Base-by-base conservation (phyloP, 2,113 vertebrate genomes). In the Copsychus sechellarum region DNA sequence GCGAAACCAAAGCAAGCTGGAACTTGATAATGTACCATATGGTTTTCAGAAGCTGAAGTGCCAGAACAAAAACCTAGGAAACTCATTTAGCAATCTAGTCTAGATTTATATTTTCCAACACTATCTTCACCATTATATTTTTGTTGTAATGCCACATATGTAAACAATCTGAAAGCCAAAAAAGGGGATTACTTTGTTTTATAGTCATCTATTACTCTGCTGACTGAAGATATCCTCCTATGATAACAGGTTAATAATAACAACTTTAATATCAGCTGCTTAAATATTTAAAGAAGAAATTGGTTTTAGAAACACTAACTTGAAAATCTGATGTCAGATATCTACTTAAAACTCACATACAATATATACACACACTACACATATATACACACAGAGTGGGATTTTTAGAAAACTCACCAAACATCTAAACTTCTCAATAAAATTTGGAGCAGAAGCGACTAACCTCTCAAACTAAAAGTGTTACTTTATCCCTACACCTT, bases 1-100 rank as follows among this genome's bases (percentile, higher is more conserved):
- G 36, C 26, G 8, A 86, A 97, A 92, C 5, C 57, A 94, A 95
- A 96, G 78, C 62, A 94, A 70, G 50, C 45, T 88, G 81, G 45
- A 93, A 90, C 58, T 77, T 34, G 50, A 70, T 80, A 76, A 92
- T 17, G 24, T 43, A 90, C 79, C 78, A 90, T 86, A 96, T 81
- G 92, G 79, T 88, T 92, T 94, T 74, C 71, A 96, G 56, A 92
- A 93, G 66, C 42, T 77, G n/a, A 92, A 83, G 31, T 2, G 3
- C 38, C 64, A 86, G 72, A 92, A 90, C n/a, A 50, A 81, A 93
- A 95, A 70, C 28, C 54, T 23, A 83, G 19, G 38, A 88, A 93
- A 87, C 71, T 31, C 36, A 73, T 80, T 80, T 43, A 82, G 47
- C 58, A 90, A 58, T 45, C 34, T n/a, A 87, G n/a, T 64, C 81